Base-by-base conservation (phyloP, 2,888 invertebrate species). In the Ophion ellenae region DNA sequence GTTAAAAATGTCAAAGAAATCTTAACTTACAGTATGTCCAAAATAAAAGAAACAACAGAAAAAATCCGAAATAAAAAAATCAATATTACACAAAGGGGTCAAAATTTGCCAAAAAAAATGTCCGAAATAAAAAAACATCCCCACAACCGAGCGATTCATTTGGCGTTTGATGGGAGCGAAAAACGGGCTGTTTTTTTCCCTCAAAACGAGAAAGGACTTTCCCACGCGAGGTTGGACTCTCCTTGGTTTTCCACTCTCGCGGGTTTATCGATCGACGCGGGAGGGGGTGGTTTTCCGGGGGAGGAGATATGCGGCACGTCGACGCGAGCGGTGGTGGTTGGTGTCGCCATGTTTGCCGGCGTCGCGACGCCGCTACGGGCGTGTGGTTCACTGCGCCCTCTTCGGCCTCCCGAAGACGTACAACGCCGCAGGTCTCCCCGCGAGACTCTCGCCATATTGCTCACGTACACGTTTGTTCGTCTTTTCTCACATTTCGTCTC, bases 331-430 rank as follows among this genome's bases (percentile, higher is more conserved):
- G 20, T 61, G 73, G 71, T 64, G 28, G 71, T 84, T 59, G 24
- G 75, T 84, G 89, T 87, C 88, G 90, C 91, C 89, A 90, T 53
- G 53, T 90, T 91, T 89, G 89, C 89, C 90, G 91, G 90, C 90
- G 91, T 90, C 90, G 87, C 85, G 86, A 85, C 88, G 91, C 88
- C 91, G 91, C 32, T 73, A 36, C 73, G 17, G 28, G 70, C 47
- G 73, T 88, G 87, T 86, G 88, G 90, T 90, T 91, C 91, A 89
- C 91, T 91, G 91, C 89, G 91, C 91, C 91, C 89, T 89, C 90
- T 89, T 89, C 63, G 73, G 53, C 73, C 80, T 67, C 7, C 53
- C 74, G 77, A 83, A 81, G 83, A 83, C 83, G 86, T 81, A 76
- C 75, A 61, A 73, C 82, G 76, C 53, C 57, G 53, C 36, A 78